Evolutionary conservation across 2,113 vertebrate species (phyloP), one percentile per base, ranked within the genome.

Genomic region (Lycaon pictus): DNA sequence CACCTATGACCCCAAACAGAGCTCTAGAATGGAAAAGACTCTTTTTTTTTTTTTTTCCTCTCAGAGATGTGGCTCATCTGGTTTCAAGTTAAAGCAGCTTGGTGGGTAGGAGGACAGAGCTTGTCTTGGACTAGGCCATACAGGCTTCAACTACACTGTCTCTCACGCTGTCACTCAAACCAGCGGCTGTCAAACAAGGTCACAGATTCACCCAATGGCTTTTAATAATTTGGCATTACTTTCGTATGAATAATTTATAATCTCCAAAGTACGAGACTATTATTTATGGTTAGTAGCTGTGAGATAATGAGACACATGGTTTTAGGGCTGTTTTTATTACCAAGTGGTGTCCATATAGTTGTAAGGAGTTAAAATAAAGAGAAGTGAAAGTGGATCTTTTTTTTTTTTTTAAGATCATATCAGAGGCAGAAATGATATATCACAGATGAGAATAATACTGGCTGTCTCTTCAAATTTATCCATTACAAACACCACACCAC

Each of bases 381-480:
- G 53, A 98, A 89, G 85, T 77, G 32, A 92, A 92, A 87, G 51
- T 97, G 76, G 65, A 71, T 95, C 76, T 96, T 97, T 72, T 88
- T 94, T 91, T 65, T 74, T 67, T 86, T 95, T 84, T 95, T 48
- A 79, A 98, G 94, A 95, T 95, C 83, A 81, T 97, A 98, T 98
- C 95, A 96, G 96, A 98, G 89, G 62, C 93, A 95, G 97, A 96
- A 97, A 95, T 97, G 97, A 96, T 98, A 95, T 88, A 97, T 94
- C 90, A 95, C 90, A 98, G 97, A 97, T 97, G 90, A 97, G 94
- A 98, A 95, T 98, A 98, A 97, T 98, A 97, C 67, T 83, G 87
- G 91, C 96, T 97, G 97, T 98, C 97, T 98, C 95, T 97, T 98
- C 95, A 95, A 85, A 97, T 98, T 98, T 98, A 91, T 96, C 95